A percentile compares a stretch with the other conserved stretches of the same genome.
These are phyloP conservation scores for Eudyptes chrysolophus DNA, from an alignment of 2,113 vertebrate genomes.

Conservation along the genomic window DNA sequence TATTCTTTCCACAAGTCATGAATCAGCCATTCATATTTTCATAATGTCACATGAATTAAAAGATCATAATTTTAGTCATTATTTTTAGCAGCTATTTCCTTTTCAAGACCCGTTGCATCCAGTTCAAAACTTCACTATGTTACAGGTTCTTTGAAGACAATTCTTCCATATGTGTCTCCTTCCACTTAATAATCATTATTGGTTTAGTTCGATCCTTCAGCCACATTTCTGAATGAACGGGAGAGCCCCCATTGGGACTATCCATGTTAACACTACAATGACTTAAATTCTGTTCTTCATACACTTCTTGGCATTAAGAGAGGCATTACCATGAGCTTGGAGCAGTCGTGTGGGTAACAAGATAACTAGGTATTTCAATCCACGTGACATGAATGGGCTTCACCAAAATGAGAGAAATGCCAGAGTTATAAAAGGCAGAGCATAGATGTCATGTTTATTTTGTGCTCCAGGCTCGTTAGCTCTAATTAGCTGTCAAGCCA, in stretches of 20 bases:
- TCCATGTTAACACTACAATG: background rate
- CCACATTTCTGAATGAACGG: background rate
- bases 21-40: background rate
- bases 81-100: background rate
- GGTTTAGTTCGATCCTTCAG: background rate
- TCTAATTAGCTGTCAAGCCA: conserved; percentile 37
- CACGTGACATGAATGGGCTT: background rate
- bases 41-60: background rate
- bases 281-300: background rate
- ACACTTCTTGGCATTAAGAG: background rate
- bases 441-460: conserved; percentile 20
- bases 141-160: background rate
- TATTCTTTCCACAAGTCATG: background rate
- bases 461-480: background rate
- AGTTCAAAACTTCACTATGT: background rate
- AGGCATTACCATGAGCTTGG: background rate
- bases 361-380: background rate
- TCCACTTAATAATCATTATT: background rate
- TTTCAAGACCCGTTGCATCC: background rate
- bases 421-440: background rate
- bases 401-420: conserved; percentile 6
- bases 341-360: background rate
- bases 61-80: background rate
- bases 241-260: background rate
- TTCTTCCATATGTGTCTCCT: background rate